Evolutionary conservation across 2,888 invertebrate genomes (phyloP).

Genomic region (Acronicta psi): DNA sequence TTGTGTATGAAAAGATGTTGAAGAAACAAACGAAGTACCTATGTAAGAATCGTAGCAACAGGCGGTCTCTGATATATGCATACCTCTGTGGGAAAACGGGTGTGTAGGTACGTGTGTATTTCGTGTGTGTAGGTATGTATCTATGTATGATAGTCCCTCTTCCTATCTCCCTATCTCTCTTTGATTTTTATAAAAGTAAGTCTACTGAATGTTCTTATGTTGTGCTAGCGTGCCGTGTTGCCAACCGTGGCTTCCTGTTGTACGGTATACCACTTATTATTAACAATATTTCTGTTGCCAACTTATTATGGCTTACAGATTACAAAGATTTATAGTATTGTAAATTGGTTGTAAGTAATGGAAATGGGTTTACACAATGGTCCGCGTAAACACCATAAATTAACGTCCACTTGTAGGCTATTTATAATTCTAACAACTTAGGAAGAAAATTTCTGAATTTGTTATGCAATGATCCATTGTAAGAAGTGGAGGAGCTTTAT

Average conservation of each 20-base stretch:
- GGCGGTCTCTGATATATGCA: too few species aligned
- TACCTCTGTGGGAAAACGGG: too few species aligned
- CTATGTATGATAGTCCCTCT: too few species aligned
- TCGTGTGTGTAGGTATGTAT: too few species aligned
- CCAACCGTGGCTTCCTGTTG: conserved; percentile 46
- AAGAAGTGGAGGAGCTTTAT: too few species aligned
- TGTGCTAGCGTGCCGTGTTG: conserved; percentile 27
- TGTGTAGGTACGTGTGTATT: too few species aligned
- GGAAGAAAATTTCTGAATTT: neutral
- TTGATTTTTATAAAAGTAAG: too few species aligned
- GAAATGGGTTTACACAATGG: conserved; percentile 21
- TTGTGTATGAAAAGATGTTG: too few species aligned
- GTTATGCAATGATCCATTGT: neutral
- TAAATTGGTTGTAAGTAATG: conserved; percentile 4
- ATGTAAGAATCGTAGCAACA: too few species aligned
- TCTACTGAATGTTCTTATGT: conserved; percentile 12
- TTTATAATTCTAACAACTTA: neutral
- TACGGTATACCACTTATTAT: conserved; percentile 36
- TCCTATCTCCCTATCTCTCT: too few species aligned
- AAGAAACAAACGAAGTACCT: too few species aligned
- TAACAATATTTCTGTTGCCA: conserved; percentile 39
- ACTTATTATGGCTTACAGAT: conserved; percentile 31
- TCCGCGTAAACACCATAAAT: neutral
- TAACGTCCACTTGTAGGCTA: neutral
- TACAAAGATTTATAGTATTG: conserved; percentile 33